Percentiles rank a stretch among this genome's conserved stretches.
phyloP scores from a whole-genome alignment of 1,140 invertebrate genomes.

The Nebria ingens region DNA sequence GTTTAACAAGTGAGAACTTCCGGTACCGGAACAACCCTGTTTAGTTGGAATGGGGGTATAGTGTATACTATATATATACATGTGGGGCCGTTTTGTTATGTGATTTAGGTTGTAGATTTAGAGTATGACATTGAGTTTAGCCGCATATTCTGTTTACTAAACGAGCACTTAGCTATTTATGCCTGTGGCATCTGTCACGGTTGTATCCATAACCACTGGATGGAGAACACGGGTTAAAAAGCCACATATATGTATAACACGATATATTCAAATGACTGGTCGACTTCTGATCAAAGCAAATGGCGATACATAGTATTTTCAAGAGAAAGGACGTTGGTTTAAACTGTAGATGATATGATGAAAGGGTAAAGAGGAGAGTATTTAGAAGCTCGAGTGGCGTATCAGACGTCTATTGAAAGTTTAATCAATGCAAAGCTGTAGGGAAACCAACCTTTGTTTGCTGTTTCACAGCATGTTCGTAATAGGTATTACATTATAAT shows the following conservation, averaged over 20 bases:
- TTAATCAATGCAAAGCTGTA: not conserved
- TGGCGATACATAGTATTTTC: not conserved
- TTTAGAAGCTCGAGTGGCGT: not conserved
- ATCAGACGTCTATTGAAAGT: not conserved
- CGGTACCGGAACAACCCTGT: not conserved
- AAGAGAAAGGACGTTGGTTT: not conserved
- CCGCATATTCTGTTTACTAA: not conserved
- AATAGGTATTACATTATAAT: not conserved
- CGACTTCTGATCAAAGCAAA: too few relatives aligned
- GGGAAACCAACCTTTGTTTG: not conserved
- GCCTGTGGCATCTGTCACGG: too few relatives aligned
- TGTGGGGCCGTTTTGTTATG: not conserved
- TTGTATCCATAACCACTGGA: too few relatives aligned
- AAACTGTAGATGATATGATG: not conserved
- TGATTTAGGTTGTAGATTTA: not conserved
- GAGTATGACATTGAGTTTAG: not conserved
- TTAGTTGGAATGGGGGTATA: too few relatives aligned
- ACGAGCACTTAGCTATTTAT: too few relatives aligned
- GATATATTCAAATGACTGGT: too few relatives aligned
- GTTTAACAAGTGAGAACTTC: not conserved
- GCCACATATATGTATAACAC: too few relatives aligned
- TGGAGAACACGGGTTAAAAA: too few relatives aligned
- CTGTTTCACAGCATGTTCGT: not conserved
- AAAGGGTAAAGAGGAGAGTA: too few relatives aligned
- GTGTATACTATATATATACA: too few relatives aligned